Percentiles rank a stretch among this genome's conserved stretches.
These are phyloP conservation scores for Subacronicta megacephala DNA, from an alignment of 2,888 invertebrate species.

Conservation along the genomic window DNA sequence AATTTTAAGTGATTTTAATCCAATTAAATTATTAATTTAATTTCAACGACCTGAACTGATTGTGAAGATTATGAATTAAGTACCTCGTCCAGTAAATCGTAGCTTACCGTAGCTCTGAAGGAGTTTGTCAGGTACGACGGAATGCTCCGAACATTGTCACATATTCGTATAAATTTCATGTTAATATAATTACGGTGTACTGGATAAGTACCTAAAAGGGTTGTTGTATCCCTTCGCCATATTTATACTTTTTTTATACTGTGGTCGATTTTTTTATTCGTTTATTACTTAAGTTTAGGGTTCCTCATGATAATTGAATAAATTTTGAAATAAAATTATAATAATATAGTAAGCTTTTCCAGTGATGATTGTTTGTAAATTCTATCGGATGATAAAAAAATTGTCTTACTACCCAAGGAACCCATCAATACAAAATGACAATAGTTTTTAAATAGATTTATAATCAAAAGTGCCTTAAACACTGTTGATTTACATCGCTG, in stretches of 20 bases:
- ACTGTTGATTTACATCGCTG: slow-evolving; percentile 31
- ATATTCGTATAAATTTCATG: not conserved
- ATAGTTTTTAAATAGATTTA: slow-evolving; percentile 38
- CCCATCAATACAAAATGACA: slow-evolving; percentile 5
- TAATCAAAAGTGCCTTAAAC: slow-evolving; percentile 50
- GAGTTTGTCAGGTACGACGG: not conserved
- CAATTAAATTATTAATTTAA: slow-evolving; percentile 55
- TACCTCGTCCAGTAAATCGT: not conserved
- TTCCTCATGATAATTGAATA: slow-evolving; percentile 7
- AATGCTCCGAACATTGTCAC: too few species aligned
- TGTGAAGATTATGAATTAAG: slow-evolving; percentile 24
- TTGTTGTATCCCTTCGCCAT: slow-evolving; percentile 26
- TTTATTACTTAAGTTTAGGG: slow-evolving; percentile 5
- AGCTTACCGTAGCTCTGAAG: not conserved
- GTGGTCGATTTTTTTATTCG: slow-evolving; percentile 9
- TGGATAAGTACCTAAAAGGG: not conserved
- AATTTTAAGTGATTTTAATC: slow-evolving; percentile 56
- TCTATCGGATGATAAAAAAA: not conserved
- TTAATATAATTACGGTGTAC: not conserved
- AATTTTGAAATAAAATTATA: not conserved
- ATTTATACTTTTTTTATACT: slow-evolving; percentile 22
- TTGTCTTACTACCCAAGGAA: slow-evolving; percentile 6
- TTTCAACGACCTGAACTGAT: slow-evolving; percentile 35
- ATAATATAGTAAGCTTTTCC: not conserved
- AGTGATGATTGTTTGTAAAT: not conserved